These are phyloP conservation scores for Ophion ventricosus DNA, from an alignment of 2,888 invertebrate species.

Conservation along the genomic window DNA sequence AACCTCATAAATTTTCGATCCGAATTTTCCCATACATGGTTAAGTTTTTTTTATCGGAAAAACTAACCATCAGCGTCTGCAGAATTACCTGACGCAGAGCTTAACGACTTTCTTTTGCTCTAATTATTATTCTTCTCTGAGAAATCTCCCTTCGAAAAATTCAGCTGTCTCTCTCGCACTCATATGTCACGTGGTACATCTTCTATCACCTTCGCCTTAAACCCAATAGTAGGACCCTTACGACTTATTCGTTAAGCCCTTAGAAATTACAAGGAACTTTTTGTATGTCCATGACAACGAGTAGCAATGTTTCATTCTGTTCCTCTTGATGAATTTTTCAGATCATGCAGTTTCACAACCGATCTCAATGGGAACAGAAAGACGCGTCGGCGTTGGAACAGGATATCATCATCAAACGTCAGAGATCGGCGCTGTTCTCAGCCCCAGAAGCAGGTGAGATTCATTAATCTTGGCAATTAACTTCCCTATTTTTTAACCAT, in stretches of 20 bases:
- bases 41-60: too few species aligned
- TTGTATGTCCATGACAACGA: neutral
- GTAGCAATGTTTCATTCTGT: constrained; percentile 32
- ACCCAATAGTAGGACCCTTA: neutral
- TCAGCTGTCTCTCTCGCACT: too few species aligned
- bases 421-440: constrained; percentile 82
- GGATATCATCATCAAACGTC: constrained; percentile 82
- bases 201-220: too few species aligned
- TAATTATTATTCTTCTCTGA: too few species aligned
- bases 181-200: too few species aligned
- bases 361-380: constrained; percentile 90
- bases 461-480: neutral
- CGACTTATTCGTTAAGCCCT: too few species aligned
- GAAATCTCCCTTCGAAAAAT: too few species aligned
- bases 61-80: too few species aligned
- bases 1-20: too few species aligned
- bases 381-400: constrained; percentile 86
- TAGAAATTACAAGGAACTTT: neutral
- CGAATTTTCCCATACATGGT: too few species aligned
- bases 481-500: neutral
- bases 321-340: constrained; percentile 74
- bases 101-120: too few species aligned
- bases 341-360: constrained; percentile 89
- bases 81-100: too few species aligned
- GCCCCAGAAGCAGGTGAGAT: constrained; percentile 82